Percentiles rank a stretch among this genome's conserved stretches.
These are phyloP conservation scores for Orchesella cincta DNA, from an alignment of 1,140 invertebrate species.

Conservation along the genomic window DNA sequence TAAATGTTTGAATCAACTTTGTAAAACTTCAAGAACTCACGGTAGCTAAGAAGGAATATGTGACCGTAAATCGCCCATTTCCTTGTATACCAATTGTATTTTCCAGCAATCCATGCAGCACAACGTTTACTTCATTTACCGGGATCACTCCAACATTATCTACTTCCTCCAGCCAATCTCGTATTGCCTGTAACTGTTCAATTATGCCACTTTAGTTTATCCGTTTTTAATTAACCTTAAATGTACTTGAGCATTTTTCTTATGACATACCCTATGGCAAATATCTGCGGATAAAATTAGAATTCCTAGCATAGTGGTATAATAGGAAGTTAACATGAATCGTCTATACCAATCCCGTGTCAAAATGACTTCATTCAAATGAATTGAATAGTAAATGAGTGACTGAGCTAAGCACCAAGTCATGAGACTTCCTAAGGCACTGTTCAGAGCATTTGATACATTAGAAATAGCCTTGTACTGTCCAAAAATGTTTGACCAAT, in stretches of 20 bases:
- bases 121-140: neutral
- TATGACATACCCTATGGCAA: neutral
- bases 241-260: neutral
- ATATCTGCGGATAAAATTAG: neutral
- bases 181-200: neutral
- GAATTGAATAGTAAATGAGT: neutral
- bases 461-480: neutral
- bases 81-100: neutral
- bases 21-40: too few relatives aligned
- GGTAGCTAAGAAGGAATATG: neutral
- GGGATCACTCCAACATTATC: neutral
- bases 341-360: neutral
- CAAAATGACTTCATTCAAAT: neutral
- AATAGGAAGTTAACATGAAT: neutral
- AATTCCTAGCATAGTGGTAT: neutral
- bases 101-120: neutral
- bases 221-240: neutral
- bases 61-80: neutral
- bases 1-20: neutral
- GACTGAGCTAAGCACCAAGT: neutral
- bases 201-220: neutral
- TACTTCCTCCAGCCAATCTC: neutral
- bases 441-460: neutral
- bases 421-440: neutral
- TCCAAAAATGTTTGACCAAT: neutral